These are phyloP conservation scores for Apis dorsata DNA, from an alignment of 1,140 invertebrate genomes.

Conservation along the genomic window DNA sequence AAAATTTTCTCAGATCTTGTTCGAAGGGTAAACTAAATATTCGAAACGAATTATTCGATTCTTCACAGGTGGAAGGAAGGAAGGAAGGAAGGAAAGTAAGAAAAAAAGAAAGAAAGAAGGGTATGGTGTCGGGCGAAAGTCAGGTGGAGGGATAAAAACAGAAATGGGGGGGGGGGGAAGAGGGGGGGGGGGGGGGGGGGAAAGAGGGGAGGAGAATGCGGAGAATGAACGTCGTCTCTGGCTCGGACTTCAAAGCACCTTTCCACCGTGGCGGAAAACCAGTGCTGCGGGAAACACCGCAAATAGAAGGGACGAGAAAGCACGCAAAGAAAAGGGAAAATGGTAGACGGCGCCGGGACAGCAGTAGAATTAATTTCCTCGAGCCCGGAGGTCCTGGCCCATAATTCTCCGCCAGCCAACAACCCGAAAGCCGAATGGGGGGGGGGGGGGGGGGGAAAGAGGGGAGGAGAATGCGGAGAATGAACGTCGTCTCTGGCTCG, in stretches of 20 bases:
- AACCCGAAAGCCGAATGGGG: too few species aligned
- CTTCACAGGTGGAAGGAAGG: too few species aligned
- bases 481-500: slow-evolving; percentile 42
- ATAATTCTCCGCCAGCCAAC: slow-evolving; percentile 65
- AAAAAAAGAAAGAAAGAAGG: not conserved
- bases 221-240: slow-evolving; percentile 43
- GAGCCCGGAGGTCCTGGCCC: slow-evolving; percentile 56
- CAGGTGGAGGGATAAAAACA: not conserved
- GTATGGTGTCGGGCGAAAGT: not conserved
- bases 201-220: not conserved
- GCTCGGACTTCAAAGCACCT: slow-evolving; percentile 62
- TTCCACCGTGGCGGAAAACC: slow-evolving; percentile 45
- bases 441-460: too few species aligned
- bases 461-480: slow-evolving; percentile 5
- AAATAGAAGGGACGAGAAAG: slow-evolving; percentile 60
- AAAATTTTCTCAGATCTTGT: not conserved
- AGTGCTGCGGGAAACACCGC: slow-evolving; percentile 50
- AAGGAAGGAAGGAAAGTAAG: too few species aligned
- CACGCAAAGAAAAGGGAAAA: slow-evolving; percentile 42
- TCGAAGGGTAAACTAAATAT: too few species aligned
- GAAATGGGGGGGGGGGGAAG: not conserved
- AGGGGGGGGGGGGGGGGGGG: not conserved
- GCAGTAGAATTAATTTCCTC: slow-evolving; percentile 72
- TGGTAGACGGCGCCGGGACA: slow-evolving; percentile 61
- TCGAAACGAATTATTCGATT: too few species aligned